A percentile compares a stretch with the other conserved stretches of the same genome.
These are phyloP conservation scores for Aramus guarauna DNA, from an alignment of 2,113 vertebrate genomes.

Conservation along the genomic window DNA sequence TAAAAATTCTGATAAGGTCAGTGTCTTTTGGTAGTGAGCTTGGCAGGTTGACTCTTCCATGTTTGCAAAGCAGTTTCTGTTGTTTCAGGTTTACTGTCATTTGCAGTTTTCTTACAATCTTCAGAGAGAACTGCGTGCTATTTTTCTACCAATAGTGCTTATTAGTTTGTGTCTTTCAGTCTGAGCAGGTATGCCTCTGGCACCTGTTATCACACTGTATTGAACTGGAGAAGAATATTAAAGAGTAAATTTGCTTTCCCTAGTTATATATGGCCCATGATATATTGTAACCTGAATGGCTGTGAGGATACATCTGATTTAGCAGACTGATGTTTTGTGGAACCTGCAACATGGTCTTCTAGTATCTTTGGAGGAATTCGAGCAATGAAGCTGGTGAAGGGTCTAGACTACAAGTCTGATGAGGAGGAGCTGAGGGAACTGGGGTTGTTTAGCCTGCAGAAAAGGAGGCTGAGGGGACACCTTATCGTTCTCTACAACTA, in stretches of 20 bases:
- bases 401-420: too few species aligned
- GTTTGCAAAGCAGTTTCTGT: not conserved
- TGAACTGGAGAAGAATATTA: not conserved
- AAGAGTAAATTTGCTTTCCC: not conserved
- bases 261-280: rapidly evolving
- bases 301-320: not conserved
- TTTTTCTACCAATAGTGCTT: not conserved
- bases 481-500: too few species aligned
- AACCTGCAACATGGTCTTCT: not conserved
- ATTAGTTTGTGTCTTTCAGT: not conserved
- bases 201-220: not conserved
- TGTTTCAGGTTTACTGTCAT: not conserved
- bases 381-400: too few species aligned
- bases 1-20: not conserved
- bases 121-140: not conserved
- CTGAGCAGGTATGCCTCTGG: not conserved
- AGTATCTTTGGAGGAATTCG: not conserved
- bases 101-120: not conserved
- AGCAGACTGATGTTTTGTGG: not conserved
- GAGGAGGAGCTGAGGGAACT: too few species aligned
- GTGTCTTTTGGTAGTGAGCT: not conserved
- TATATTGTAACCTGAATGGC: not conserved
- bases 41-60: not conserved
- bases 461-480: too few species aligned
- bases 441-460: too few species aligned